phyloP scores from a whole-genome alignment of 2,888 invertebrate genomes.

The Morpho helenor region DNA sequence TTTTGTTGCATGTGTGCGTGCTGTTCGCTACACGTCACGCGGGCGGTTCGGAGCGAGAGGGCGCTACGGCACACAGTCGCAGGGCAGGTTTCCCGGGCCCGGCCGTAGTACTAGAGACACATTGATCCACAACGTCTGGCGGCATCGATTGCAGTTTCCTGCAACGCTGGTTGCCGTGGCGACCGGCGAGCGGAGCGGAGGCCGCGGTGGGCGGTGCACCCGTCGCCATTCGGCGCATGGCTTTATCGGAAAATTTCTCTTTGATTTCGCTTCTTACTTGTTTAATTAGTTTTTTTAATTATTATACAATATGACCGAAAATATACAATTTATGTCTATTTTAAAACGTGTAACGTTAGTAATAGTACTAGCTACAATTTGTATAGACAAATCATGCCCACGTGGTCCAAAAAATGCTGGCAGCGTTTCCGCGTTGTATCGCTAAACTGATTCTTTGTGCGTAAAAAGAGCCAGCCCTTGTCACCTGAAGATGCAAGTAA shows the following conservation, averaged over 20 bases:
- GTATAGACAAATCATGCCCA: too few relatives aligned
- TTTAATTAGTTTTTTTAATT: too few relatives aligned
- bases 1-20: too few relatives aligned
- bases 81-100: constrained; percentile 66
- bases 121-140: constrained; percentile 79
- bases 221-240: constrained; percentile 48
- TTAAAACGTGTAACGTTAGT: too few relatives aligned
- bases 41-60: constrained; percentile 44
- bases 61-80: constrained; percentile 29
- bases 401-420: too few relatives aligned
- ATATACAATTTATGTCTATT: too few relatives aligned
- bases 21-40: constrained; percentile 28
- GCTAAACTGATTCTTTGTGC: too few relatives aligned
- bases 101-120: constrained; percentile 79
- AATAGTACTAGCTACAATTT: too few relatives aligned
- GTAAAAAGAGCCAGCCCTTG: too few relatives aligned
- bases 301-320: too few relatives aligned
- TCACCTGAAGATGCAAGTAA: too few relatives aligned
- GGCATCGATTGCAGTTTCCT: constrained; percentile 79
- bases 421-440: too few relatives aligned
- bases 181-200: constrained; percentile 46
- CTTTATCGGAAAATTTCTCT: constrained; percentile 39
- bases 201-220: constrained; percentile 35
- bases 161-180: constrained; percentile 66
- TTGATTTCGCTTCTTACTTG: not conserved